Conservation (phyloP, 2,797 vertebrate species). For the Lagorchestes hirsutus region DNA sequence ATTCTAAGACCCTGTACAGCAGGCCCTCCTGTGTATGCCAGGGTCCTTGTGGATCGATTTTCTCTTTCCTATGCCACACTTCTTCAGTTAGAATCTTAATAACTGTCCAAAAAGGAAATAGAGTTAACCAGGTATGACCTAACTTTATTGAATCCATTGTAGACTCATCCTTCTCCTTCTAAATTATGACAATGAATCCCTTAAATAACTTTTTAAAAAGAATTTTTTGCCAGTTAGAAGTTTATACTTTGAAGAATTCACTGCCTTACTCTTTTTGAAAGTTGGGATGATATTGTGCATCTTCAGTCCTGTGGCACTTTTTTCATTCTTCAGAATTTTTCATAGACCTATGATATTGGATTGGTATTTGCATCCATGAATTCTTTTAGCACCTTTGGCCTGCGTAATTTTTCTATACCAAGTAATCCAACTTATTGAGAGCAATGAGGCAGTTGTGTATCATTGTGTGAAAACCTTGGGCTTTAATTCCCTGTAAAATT, state of each 20-base stretch:
- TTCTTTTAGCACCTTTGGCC: background rate
- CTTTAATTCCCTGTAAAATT: background rate
- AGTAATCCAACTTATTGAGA: background rate
- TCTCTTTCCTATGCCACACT: background rate
- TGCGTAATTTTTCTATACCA: background rate
- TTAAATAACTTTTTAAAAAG: background rate
- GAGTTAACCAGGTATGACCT: background rate
- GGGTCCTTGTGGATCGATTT: no score
- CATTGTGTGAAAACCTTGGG: background rate
- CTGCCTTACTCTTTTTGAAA: background rate
- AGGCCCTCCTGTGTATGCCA: no score
- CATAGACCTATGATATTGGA: background rate
- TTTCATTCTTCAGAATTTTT: background rate
- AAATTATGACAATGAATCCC: background rate
- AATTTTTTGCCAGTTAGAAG: background rate
- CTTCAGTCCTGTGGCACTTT: background rate
- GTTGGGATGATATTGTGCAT: background rate
- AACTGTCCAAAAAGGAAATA: background rate
- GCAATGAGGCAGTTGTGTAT: background rate
- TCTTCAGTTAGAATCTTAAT: background rate
- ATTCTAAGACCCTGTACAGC: no score
- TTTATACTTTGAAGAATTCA: background rate
- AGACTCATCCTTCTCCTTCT: background rate
- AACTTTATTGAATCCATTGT: background rate
- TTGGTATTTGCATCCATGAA: background rate